phyloP scores from a whole-genome alignment of 2,113 vertebrate species.

The Dermatemys mawii region DNA sequence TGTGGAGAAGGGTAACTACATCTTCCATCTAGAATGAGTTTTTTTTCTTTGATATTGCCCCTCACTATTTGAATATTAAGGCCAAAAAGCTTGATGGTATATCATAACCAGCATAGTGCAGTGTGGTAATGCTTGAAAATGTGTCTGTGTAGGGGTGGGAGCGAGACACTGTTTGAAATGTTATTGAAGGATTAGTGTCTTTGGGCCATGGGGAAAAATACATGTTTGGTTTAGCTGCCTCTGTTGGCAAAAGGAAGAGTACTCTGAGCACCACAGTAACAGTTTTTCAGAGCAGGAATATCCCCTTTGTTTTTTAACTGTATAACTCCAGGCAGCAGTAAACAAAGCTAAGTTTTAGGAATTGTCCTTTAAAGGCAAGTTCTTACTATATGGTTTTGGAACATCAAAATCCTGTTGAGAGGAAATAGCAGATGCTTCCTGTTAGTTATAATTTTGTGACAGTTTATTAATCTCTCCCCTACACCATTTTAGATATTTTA shows the following conservation, averaged over 20 bases:
- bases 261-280: not conserved
- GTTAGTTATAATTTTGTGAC: slow-evolving; percentile 68
- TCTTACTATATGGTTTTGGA: slow-evolving; percentile 46
- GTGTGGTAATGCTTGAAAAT: not conserved
- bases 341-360: not conserved
- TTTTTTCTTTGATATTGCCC: too few species aligned
- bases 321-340: too few species aligned
- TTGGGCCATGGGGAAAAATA: not conserved
- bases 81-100: not conserved
- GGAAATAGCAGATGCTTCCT: slow-evolving; percentile 77
- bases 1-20: not conserved
- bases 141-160: not conserved
- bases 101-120: not conserved
- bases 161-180: not conserved
- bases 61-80: too few species aligned
- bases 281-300: not conserved
- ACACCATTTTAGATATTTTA: slow-evolving; percentile 37
- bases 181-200: not conserved
- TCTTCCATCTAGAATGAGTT: not conserved
- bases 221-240: too few species aligned
- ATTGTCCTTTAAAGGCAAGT: slow-evolving; percentile 42
- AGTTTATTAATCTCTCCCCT: slow-evolving; percentile 64
- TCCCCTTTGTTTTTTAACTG: fast-evolving
- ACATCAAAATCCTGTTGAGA: slow-evolving; percentile 67
- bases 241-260: not conserved